Evolutionary conservation across 2,888 invertebrate genomes (phyloP).

Genomic region (Beris morrisii): DNA sequence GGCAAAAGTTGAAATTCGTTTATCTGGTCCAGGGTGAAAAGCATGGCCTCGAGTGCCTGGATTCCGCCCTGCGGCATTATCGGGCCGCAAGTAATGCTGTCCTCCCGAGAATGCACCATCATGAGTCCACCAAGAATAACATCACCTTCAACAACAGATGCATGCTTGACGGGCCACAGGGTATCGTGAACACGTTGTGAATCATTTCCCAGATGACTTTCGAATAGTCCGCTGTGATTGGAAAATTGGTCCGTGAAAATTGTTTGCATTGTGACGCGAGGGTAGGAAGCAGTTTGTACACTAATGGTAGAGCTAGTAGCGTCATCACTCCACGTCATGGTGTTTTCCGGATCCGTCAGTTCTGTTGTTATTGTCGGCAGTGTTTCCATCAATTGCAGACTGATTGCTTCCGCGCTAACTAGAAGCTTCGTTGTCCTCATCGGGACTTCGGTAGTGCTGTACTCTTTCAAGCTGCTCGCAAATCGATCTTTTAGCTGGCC

Average conservation of each 20-base stretch:
- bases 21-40: conserved; percentile 83
- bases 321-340: conserved; percentile 10
- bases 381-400: not conserved
- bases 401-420: conserved; percentile 1
- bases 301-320: not conserved
- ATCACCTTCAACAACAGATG: conserved; percentile 86
- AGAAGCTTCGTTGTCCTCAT: not conserved
- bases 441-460: not conserved
- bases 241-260: conserved; percentile 10
- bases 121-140: conserved; percentile 87
- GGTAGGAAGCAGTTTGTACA: not conserved
- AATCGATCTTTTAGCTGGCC: too few relatives aligned
- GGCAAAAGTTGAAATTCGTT: conserved; percentile 71
- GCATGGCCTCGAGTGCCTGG: conserved; percentile 88
- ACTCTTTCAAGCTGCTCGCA: too few relatives aligned
- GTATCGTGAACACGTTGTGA: conserved; percentile 20
- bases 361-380: not conserved
- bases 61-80: conserved; percentile 93
- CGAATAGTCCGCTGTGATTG: not conserved
- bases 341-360: not conserved
- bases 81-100: conserved; percentile 84
- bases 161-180: conserved; percentile 80
- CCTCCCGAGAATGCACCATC: conserved; percentile 93
- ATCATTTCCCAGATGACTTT: conserved; percentile 14
- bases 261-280: not conserved